A percentile compares a stretch with the other conserved stretches of the same genome.
phyloP scores from a whole-genome alignment of 2,888 invertebrate genomes.

The Aphodius sticticus region DNA sequence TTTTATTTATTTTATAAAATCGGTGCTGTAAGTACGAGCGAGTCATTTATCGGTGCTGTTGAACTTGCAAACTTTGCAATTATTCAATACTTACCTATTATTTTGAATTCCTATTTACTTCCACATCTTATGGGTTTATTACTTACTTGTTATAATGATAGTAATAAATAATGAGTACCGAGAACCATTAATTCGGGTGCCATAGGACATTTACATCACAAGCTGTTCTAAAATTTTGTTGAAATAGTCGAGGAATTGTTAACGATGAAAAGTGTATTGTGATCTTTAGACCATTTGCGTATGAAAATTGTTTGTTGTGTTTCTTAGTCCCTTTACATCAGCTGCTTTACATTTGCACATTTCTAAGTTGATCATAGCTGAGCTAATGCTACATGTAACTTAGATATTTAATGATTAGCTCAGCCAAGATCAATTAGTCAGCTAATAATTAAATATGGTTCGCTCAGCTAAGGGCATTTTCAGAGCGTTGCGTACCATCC shows the following conservation, averaged over 20 bases:
- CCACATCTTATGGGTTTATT: not conserved
- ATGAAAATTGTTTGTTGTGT: not conserved
- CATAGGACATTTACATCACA: not conserved
- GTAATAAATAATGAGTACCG: not conserved
- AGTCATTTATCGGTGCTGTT: not conserved
- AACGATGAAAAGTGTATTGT: not conserved
- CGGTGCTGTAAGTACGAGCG: not conserved
- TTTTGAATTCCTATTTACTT: not conserved
- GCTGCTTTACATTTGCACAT: too few relatives aligned
- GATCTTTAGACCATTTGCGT: not conserved
- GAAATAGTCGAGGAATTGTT: not conserved
- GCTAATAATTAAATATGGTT: too few relatives aligned
- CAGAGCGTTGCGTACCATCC: too few relatives aligned
- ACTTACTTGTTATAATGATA: not conserved
- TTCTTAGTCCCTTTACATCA: not conserved
- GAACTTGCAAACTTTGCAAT: not conserved
- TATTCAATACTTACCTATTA: not conserved
- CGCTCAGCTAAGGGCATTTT: too few relatives aligned
- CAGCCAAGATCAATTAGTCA: too few relatives aligned
- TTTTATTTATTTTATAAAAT: conserved; percentile 18
- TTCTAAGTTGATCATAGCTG: too few relatives aligned
- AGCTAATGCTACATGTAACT: too few relatives aligned
- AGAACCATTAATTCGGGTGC: not conserved
- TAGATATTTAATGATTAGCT: too few relatives aligned
- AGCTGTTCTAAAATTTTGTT: not conserved